phyloP scores from a whole-genome alignment of 2,888 invertebrate genomes.

The Elmis aenea region DNA sequence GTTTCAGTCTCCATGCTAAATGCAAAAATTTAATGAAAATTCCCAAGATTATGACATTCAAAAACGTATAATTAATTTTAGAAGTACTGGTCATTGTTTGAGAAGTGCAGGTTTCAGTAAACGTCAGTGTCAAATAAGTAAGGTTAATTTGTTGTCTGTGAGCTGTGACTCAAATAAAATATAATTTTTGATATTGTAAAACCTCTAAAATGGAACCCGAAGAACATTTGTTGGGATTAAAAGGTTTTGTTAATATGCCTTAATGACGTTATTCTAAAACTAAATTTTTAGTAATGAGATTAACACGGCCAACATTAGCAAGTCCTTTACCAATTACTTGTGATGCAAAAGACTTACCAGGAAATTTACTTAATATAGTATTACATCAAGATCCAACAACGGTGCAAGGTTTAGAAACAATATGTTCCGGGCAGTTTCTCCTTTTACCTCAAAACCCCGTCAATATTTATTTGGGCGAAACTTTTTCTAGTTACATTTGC shows the following conservation, averaged over 20 bases:
- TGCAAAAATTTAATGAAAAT: too few species aligned
- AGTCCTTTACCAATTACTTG: conserved; percentile 76
- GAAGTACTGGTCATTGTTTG: too few species aligned
- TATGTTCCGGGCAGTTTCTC: conserved; percentile 84
- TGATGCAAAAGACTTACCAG: conserved; percentile 80
- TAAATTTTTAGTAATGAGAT: conserved; percentile 72
- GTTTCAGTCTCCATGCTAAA: too few species aligned
- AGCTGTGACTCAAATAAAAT: too few species aligned
- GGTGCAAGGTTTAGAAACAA: conserved; percentile 73
- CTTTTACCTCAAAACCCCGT: conserved; percentile 95
- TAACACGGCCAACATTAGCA: conserved; percentile 86
- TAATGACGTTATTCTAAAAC: conserved; percentile 1
- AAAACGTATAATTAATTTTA: too few species aligned
- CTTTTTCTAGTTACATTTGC: conserved; percentile 95
- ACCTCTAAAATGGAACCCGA: conserved; percentile 40
- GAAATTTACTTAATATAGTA: conserved; percentile 71
- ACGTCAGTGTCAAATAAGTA: too few species aligned
- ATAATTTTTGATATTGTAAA: too few species aligned
- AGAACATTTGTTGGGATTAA: conserved; percentile 38
- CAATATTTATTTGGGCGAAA: conserved; percentile 96
- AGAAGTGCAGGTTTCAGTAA: too few species aligned
- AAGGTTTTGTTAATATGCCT: conserved; percentile 28
- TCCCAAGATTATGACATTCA: too few species aligned
- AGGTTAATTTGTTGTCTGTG: too few species aligned
- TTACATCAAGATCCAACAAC: conserved; percentile 80